Evolutionary conservation across 2,797 vertebrate genomes (phyloP), one percentile per base, ranked within the genome.

Genomic region (Tachyglossus aculeatus): DNA sequence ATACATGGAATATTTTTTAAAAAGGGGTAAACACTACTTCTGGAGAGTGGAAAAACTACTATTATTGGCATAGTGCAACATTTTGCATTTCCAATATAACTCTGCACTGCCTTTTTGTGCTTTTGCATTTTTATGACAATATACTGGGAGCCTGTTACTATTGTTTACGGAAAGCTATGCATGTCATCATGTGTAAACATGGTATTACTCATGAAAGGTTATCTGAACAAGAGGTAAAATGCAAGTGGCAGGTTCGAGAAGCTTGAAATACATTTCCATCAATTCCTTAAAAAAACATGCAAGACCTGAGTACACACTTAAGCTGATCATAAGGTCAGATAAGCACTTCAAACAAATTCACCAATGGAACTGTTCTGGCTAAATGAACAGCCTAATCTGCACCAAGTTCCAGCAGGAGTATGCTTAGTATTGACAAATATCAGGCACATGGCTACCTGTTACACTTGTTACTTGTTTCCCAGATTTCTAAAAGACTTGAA

Each of bases 1-100:
- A 67, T 77, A 79, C 64, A 77, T 51, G 58, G 80, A 50, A 48
- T 11, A 1, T 19, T 59, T 77, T 84, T 76, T 67, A 40, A 2
- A 67, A 21, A 8, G 31, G 14, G 70, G 7, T 32, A 68, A 71
- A 40, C 55, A 37, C 15, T 33, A 8, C 7, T 16, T 73, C 59
- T 76, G 50, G 37, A 87, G 40, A 47, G 18, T 16, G 71, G 59
- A 47, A 66, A 62, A 72, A 52, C 6, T 19, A 16, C 53, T 76
- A 29, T 52, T 59, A 36, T 55, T 75, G 3, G 16, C 36, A 74
- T 9, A 6, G 50, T 75, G 9, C 13, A 74, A 56, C 10, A 60
- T 47, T 33, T 69, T 71, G 3, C 29, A 59, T 77, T 83, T 83
- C 7, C 56, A 60, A 69, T 73, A 19, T 9, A 50, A 22, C 71